phyloP scores from a whole-genome alignment of 2,113 vertebrate genomes.

The Rhineura floridana region DNA sequence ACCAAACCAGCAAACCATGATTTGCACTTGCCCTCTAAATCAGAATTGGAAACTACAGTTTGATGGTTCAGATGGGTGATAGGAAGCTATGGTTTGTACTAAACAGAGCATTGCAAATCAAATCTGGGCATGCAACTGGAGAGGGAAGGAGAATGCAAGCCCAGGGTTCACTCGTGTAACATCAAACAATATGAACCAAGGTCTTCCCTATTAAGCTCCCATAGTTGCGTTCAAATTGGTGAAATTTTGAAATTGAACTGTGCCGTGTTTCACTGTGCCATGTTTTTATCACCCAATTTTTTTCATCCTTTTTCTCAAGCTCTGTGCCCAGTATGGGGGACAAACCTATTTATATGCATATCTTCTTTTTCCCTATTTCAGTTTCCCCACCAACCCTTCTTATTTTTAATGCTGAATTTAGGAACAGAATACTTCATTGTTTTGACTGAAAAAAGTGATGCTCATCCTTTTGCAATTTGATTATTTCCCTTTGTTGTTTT shows the following conservation, averaged over 20 bases:
- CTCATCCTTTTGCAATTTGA: constrained; percentile 39
- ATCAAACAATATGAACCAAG: background rate
- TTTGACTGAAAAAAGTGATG: constrained; percentile 7
- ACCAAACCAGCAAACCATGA: background rate
- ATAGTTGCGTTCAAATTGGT: background rate
- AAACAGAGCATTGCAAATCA: background rate
- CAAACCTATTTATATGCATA: background rate
- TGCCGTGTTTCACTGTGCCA: background rate
- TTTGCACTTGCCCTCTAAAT: too few species aligned
- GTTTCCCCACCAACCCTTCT: background rate
- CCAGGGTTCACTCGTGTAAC: background rate
- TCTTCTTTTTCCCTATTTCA: background rate
- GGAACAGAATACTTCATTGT: fast-evolving
- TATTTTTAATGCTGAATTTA: background rate
- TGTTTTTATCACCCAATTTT: background rate
- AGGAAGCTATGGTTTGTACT: background rate
- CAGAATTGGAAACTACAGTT: background rate
- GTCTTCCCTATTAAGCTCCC: background rate
- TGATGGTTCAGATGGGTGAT: background rate
- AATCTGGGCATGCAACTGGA: background rate
- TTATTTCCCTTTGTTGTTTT: constrained; percentile 65
- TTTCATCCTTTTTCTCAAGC: background rate
- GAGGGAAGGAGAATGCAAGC: background rate
- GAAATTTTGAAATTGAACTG: background rate
- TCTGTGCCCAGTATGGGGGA: background rate